phyloP scores from a whole-genome alignment of 2,797 vertebrate species.

The Sarcophilus harrisii region DNA sequence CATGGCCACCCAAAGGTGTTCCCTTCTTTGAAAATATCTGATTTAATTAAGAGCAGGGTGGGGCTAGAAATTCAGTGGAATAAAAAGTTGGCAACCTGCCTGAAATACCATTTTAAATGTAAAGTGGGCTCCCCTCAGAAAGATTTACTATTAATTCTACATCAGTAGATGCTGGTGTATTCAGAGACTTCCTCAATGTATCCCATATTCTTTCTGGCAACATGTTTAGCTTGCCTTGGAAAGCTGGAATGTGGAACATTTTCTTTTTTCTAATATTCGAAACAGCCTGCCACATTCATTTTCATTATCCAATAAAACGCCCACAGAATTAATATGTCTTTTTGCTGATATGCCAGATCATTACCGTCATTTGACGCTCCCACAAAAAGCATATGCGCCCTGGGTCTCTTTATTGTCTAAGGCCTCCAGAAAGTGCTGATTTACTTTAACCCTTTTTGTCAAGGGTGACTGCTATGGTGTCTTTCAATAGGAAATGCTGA shows the following conservation, averaged over 20 bases:
- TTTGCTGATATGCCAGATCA: slow-evolving; percentile 37
- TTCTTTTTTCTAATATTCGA: slow-evolving; percentile 27
- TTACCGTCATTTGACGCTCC: slow-evolving; percentile 47
- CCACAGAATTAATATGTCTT: slow-evolving; percentile 13
- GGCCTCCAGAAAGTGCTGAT: slow-evolving; percentile 11
- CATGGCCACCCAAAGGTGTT: not conserved
- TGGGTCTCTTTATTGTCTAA: slow-evolving; percentile 16
- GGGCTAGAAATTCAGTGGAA: not conserved
- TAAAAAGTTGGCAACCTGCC: slow-evolving; percentile 11
- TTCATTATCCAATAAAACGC: slow-evolving; percentile 50
- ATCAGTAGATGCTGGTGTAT: slow-evolving; percentile 28
- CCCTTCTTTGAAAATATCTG: slow-evolving; percentile 11
- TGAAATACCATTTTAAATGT: not conserved
- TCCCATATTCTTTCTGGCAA: not conserved
- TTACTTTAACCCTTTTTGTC: slow-evolving; percentile 38
- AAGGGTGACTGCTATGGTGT: slow-evolving; percentile 24
- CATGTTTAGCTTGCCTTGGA: not conserved
- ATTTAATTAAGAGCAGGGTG: slow-evolving; percentile 27
- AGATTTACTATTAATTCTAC: slow-evolving; percentile 34
- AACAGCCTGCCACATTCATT: slow-evolving; percentile 29
- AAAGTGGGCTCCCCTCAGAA: not conserved
- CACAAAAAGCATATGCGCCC: not conserved
- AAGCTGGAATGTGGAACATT: not conserved
- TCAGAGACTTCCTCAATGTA: slow-evolving; percentile 38
- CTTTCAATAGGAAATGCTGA: slow-evolving; percentile 48